Evolutionary conservation across 2,113 vertebrate genomes (phyloP).

Genomic region (Lycaon pictus): DNA sequence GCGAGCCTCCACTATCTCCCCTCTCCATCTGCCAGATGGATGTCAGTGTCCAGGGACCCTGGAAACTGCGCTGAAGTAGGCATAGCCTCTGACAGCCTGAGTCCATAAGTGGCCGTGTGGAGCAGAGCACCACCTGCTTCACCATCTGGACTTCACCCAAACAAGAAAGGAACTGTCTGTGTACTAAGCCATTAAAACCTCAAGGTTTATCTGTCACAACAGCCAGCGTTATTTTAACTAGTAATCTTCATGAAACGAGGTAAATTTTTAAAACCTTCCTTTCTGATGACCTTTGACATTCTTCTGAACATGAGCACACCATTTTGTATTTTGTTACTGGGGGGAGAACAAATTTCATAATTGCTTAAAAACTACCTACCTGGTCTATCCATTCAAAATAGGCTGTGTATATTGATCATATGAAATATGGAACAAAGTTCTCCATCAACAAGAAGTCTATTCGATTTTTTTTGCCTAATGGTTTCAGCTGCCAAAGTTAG

Average conservation of each 20-base stretch:
- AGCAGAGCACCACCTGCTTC: too few species aligned
- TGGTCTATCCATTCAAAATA: neutral
- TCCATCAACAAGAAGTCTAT: constrained; percentile 39
- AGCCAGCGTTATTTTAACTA: neutral
- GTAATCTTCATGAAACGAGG: neutral
- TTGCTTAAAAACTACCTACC: neutral
- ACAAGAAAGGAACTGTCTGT: neutral
- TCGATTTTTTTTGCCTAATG: constrained; percentile 57
- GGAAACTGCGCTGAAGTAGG: neutral
- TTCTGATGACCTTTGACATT: neutral
- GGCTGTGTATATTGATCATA: neutral
- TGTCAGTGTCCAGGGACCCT: neutral
- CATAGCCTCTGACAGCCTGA: neutral
- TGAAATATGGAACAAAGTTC: neutral
- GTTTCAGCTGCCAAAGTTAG: constrained; percentile 28
- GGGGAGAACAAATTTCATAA: constrained; percentile 23
- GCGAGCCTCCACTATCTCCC: neutral
- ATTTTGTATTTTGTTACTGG: neutral
- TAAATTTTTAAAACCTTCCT: neutral
- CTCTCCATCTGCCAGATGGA: neutral
- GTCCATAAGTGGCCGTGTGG: neutral
- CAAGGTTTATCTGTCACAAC: neutral
- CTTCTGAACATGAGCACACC: neutral
- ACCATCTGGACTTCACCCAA: neutral
- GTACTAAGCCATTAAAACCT: neutral